These are phyloP conservation scores for Pyrrhia umbra DNA, from an alignment of 2,888 invertebrate species.

Conservation along the genomic window DNA sequence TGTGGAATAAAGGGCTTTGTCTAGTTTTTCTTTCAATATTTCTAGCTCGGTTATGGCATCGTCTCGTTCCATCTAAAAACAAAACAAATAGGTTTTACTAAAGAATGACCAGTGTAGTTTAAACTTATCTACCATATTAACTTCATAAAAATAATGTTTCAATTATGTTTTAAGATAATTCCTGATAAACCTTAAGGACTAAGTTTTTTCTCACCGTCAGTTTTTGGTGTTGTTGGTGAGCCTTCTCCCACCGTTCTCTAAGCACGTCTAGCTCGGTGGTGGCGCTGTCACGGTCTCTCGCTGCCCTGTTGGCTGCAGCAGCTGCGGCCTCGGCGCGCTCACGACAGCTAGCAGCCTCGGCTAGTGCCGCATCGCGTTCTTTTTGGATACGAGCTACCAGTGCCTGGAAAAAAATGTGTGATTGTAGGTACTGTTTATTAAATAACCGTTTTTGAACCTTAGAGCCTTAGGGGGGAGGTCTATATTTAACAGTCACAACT, in stretches of 20 bases:
- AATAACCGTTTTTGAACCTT: no score
- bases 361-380: slow-evolving; percentile 95
- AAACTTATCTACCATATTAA: not conserved
- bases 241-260: slow-evolving; percentile 97
- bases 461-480: no score
- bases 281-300: slow-evolving; percentile 95
- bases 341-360: slow-evolving; percentile 95
- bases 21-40: slow-evolving; percentile 96
- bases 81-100: slow-evolving; percentile 35
- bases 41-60: slow-evolving; percentile 96
- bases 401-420: slow-evolving; percentile 86
- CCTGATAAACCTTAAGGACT: no score
- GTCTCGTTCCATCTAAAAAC: slow-evolving; percentile 94
- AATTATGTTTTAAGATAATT: no score
- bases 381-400: slow-evolving; percentile 95
- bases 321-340: slow-evolving; percentile 95
- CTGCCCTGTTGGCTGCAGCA: slow-evolving; percentile 94
- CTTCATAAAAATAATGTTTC: not conserved
- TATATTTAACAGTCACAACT: no score
- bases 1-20: slow-evolving; percentile 95
- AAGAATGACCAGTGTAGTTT: no score
- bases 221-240: slow-evolving; percentile 95
- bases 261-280: slow-evolving; percentile 96
- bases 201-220: slow-evolving; percentile 90
- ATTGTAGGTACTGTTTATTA: not conserved